phyloP scores from a whole-genome alignment of 2,888 invertebrate species.

The Tipula lateralis region DNA sequence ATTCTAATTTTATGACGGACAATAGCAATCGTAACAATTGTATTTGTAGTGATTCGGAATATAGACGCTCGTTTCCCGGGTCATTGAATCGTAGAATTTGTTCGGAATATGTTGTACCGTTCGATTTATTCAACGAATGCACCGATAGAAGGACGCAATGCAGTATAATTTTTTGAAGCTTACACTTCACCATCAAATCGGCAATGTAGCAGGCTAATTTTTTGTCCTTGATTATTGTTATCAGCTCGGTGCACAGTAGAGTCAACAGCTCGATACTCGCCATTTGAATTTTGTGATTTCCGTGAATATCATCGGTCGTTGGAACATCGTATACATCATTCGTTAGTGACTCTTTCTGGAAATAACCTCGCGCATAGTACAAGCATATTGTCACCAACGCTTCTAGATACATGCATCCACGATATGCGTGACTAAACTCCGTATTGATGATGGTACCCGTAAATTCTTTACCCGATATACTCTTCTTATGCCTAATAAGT shows the following conservation, averaged over 20 bases:
- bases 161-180: conserved; percentile 76
- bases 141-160: conserved; percentile 77
- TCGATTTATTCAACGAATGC: conserved; percentile 53
- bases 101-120: conserved; percentile 63
- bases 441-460: conserved; percentile 56
- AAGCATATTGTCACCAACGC: conserved; percentile 69
- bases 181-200: conserved; percentile 68
- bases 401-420: conserved; percentile 77
- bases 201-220: conserved; percentile 72
- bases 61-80: conserved; percentile 57
- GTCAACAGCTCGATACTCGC: conserved; percentile 70
- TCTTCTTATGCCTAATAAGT: conserved; percentile 69
- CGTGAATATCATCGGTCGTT: conserved; percentile 62
- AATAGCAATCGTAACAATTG: conserved; percentile 63
- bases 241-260: conserved; percentile 65
- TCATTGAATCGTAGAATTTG: conserved; percentile 71
- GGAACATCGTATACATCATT: conserved; percentile 54
- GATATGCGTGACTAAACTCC: conserved; percentile 64
- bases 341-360: conserved; percentile 43
- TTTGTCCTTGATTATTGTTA: conserved; percentile 67
- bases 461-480: conserved; percentile 67
- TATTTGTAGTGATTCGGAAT: conserved; percentile 65
- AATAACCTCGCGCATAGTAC: conserved; percentile 73
- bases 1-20: conserved; percentile 69
- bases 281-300: conserved; percentile 73